Percentiles rank a stretch among this genome's conserved stretches.
These are phyloP conservation scores for Spilarctia lutea DNA, from an alignment of 2,888 invertebrate species.

Conservation along the genomic window DNA sequence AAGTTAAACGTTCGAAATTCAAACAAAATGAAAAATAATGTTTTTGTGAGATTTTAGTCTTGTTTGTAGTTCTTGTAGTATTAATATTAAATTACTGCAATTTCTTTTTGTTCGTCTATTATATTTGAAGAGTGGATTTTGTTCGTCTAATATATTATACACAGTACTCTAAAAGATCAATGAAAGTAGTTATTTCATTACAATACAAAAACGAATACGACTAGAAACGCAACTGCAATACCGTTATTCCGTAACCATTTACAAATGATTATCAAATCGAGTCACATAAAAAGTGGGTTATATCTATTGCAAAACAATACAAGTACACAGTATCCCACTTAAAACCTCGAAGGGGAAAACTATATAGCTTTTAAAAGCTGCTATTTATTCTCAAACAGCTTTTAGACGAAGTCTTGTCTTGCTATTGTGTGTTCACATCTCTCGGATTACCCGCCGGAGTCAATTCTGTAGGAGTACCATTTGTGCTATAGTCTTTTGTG, in stretches of 20 bases:
- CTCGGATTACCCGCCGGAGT: conserved; percentile 50
- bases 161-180: neutral
- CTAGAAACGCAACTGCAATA: neutral
- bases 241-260: neutral
- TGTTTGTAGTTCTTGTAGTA: neutral
- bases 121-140: neutral
- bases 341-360: conserved; percentile 38
- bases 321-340: conserved; percentile 38
- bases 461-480: conserved; percentile 40
- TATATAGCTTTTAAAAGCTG: conserved; percentile 50
- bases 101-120: too few species aligned
- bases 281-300: conserved; percentile 2
- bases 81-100: neutral
- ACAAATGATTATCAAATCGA: neutral
- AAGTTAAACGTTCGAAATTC: neutral
- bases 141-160: neutral
- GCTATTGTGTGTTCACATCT: conserved; percentile 45
- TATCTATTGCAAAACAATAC: conserved; percentile 27
- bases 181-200: too few species aligned
- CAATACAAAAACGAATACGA: neutral
- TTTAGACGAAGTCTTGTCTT: conserved; percentile 43
- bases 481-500: conserved; percentile 24
- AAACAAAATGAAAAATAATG: neutral
- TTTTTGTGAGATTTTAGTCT: neutral
- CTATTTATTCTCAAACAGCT: conserved; percentile 56